Percentiles rank a stretch among this genome's conserved stretches.
Evolutionary conservation across 2,888 invertebrate species (phyloP).

Genomic region (Rotaria sp.): DNA sequence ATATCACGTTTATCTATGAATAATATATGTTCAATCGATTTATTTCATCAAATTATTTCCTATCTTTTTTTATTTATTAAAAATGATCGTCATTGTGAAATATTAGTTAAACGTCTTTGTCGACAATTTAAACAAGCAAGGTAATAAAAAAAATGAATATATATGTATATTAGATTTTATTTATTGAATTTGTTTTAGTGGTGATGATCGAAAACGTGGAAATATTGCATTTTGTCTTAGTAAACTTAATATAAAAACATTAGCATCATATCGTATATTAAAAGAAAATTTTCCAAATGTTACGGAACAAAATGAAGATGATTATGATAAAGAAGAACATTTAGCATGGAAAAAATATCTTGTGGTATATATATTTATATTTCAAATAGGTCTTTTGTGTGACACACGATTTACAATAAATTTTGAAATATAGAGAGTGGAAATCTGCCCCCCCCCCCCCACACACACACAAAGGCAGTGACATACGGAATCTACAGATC

Average conservation of each 20-base stretch:
- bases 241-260: constrained; percentile 22
- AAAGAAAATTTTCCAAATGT: constrained; percentile 11
- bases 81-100: constrained; percentile 29
- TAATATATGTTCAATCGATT: background rate
- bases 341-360: constrained; percentile 30
- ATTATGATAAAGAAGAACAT: constrained; percentile 18
- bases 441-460: too few species aligned
- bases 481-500: too few species aligned
- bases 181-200: background rate
- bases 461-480: too few species aligned
- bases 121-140: constrained; percentile 15
- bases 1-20: background rate
- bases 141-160: background rate
- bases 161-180: background rate
- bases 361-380: background rate
- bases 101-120: constrained; percentile 15
- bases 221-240: constrained; percentile 23
- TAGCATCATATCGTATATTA: constrained; percentile 1
- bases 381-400: too few species aligned
- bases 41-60: constrained; percentile 16
- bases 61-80: constrained; percentile 2
- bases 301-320: background rate
- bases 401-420: too few species aligned
- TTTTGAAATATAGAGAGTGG: too few species aligned
- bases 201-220: constrained; percentile 19